Evolutionary conservation across 2,797 vertebrate species (phyloP), one percentile per base, ranked within the genome.

Genomic region (Dipus sagitta): DNA sequence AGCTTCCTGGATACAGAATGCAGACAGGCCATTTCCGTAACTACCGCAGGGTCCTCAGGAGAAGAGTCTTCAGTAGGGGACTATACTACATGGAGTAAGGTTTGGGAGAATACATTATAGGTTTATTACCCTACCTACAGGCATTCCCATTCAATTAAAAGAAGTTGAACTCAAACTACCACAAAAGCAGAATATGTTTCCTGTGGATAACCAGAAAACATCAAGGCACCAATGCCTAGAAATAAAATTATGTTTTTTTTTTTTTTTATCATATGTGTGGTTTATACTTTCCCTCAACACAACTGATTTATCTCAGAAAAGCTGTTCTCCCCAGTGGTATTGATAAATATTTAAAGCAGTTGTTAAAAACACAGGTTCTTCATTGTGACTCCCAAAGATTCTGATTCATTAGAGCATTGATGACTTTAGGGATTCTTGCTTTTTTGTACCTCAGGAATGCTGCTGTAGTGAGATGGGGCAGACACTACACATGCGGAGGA

Each of bases 51-150:
- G 26, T 1, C 30, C n/a, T 26, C 34, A 11, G 23, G n/a, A 64
- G 20, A 42, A 83, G 76, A 34, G 17, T 54, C 9, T 1, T 28
- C 13, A 32, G 20, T 2, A 92, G 67, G 67, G 80, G 15, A 68
- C 34, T 30, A 30, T 76, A 77, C 23, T 71, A 90, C 14, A 17
- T 70, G 54, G 32, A 86, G 11, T 28, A 91, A 87, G 76, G 30
- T 23, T 75, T 86, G 67, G 3, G 32, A 12, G 6, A 6, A 14
- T 71, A 14, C 10, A 38, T 1, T 79, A 10, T 47, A 52, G 21
- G 78, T 86, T 60, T 83, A 84, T 88, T 77, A 82, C 8, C 23
- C 86, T 71, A 62, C 60, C 91, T 89, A 75, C 81, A 87, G 47
- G 2, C 67, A 80, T 88, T 88, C 8, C 47, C 23, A 47, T 71